Evolutionary conservation across 2,113 vertebrate species (phyloP), one percentile per base, ranked within the genome.

Genomic region (Aythya baeri): DNA sequence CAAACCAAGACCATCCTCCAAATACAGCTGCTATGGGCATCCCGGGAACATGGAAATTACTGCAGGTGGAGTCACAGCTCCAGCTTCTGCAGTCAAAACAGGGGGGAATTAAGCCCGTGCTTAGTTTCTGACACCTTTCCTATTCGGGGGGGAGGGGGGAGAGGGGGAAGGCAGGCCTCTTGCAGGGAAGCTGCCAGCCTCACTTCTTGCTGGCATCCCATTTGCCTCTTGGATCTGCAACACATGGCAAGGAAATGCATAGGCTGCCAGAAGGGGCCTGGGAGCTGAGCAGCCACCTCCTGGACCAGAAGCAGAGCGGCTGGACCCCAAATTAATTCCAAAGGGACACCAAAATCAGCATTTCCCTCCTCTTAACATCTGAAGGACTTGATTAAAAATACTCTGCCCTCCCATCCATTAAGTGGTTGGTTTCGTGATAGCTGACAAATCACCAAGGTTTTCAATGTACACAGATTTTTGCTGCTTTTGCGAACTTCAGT

Each of bases 401-500:
- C 58, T 72, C 83, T 92, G 73, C 67, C 43, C 71, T 63, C 49
- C 70, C 54, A 78, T 68, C 77, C 70, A 6, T 89, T 29, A 32
- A 68, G 34, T 16, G 71, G 54, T 13, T 75, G 67, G 52, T 38
- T 92, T 75, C 44, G 44, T 66, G 71, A 83, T 25, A 68, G 58
- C n/a, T 95, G 86, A 79, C 89, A 89, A 94, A 91, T 72, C 75
- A 54, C 72, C 29, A 65, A 86, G 54, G 16, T 41, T 80, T 55
- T 41, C 88, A 92, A n/a, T 1, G 57, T n/a, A 34, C 50, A 46
- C 0, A 0, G 27, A 46, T 88, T 91, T 92, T 93, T 95, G 96
- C 91, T 93, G 86, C 89, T 94, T 68, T 77, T 96, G 95, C 94
- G 93, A 27, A 89, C 38, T 91, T 67, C 86, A 66, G 29, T 2